These are phyloP conservation scores for Athripsodes cinereus DNA, from an alignment of 2,888 invertebrate species.

Conservation along the genomic window DNA sequence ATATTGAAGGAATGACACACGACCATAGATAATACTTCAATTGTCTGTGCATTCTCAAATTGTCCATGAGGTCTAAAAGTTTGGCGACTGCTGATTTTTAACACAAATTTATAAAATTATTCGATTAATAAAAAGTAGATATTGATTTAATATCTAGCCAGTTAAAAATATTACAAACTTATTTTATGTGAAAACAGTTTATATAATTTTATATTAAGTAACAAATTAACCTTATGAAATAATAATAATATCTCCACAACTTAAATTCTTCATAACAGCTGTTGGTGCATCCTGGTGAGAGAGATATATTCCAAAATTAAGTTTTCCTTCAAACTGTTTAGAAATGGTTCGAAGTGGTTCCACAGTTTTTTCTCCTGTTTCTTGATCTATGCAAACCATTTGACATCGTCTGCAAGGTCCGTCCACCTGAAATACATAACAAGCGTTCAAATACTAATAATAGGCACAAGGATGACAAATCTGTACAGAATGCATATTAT, in stretches of 20 bases:
- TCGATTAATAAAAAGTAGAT: too few species aligned
- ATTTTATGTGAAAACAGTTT: too few species aligned
- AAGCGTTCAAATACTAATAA: not conserved
- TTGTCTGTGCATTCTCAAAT: too few species aligned
- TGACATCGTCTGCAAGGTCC: conserved; percentile 87
- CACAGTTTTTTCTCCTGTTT: conserved; percentile 69
- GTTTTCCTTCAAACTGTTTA: conserved; percentile 66
- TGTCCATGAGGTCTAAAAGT: too few species aligned
- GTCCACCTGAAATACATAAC: conserved; percentile 53
- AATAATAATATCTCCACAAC: not conserved
- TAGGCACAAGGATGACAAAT: too few species aligned
- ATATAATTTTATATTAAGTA: too few species aligned
- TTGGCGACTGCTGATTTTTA: too few species aligned
- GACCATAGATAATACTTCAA: too few species aligned
- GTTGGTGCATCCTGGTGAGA: conserved; percentile 32
- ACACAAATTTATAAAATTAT: too few species aligned
- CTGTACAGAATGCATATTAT: too few species aligned
- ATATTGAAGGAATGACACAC: too few species aligned
- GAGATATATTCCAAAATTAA: conserved; percentile 77
- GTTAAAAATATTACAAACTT: not conserved
- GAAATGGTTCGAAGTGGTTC: conserved; percentile 75
- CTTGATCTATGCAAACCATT: conserved; percentile 93
- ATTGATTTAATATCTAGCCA: too few species aligned
- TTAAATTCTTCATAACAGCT: not conserved
- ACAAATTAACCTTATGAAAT: not conserved